phyloP scores from a whole-genome alignment of 2,113 vertebrate genomes.

The Neofelis nebulosa region DNA sequence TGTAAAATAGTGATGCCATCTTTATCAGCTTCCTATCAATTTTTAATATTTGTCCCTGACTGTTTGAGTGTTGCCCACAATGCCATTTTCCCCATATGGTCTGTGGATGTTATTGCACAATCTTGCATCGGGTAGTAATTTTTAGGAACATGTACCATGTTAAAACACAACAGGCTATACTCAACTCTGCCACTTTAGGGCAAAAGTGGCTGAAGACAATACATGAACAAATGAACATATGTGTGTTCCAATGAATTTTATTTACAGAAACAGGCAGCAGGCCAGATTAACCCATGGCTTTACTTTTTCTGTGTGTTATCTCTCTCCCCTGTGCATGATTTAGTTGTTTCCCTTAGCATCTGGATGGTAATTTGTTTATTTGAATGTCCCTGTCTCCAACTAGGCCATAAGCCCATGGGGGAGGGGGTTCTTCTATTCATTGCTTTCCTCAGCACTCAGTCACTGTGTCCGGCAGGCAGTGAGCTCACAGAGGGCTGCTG shows the following conservation, averaged over 20 bases:
- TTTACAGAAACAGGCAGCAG: neutral
- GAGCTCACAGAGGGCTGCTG: neutral
- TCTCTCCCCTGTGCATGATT: neutral
- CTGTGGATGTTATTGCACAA: neutral
- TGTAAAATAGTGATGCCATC: neutral
- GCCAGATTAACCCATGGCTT: neutral
- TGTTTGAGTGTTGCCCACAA: neutral
- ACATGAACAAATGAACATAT: neutral
- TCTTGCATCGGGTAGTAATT: neutral
- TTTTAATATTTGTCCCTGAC: neutral
- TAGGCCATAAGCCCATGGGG: neutral
- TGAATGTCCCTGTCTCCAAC: neutral
- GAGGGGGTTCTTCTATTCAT: neutral
- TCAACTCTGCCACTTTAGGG: neutral
- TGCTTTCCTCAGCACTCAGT: neutral
- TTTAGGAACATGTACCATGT: neutral
- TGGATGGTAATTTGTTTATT: neutral
- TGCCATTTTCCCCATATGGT: neutral
- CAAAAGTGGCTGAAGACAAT: neutral
- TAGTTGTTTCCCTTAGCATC: neutral
- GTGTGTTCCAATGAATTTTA: neutral
- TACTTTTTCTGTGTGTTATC: neutral
- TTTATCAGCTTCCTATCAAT: neutral
- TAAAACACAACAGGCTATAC: neutral
- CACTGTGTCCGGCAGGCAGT: neutral